Percentiles rank a stretch among this genome's conserved stretches.
phyloP scores from a whole-genome alignment of 2,888 invertebrate genomes.

The Calameuta filiformis region DNA sequence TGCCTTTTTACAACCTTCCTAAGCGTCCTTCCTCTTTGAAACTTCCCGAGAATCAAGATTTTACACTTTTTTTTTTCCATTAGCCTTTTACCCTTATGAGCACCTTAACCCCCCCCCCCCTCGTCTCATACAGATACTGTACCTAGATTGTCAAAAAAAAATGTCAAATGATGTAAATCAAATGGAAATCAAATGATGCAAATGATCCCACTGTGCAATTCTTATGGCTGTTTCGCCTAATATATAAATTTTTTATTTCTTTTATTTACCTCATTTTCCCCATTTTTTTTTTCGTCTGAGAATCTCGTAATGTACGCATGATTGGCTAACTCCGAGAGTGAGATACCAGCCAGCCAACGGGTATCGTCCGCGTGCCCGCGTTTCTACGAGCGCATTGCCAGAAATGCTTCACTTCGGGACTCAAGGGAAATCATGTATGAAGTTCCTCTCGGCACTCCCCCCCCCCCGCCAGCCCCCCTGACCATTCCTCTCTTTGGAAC shows the following conservation, averaged over 20 bases:
- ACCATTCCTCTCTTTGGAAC: conserved; percentile 16
- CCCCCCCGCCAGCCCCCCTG: conserved; percentile 4
- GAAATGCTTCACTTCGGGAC: conserved; percentile 62
- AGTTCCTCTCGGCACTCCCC: conserved; percentile 53
- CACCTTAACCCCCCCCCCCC: not conserved
- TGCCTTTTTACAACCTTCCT: not conserved
- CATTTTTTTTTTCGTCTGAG: conserved; percentile 46
- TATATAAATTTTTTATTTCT: not conserved
- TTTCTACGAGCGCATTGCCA: conserved; percentile 55
- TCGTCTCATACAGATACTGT: not conserved
- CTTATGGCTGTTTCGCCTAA: not conserved
- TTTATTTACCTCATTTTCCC: conserved; percentile 15
- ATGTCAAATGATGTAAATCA: not conserved
- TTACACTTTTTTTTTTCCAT: not conserved
- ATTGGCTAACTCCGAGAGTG: conserved; percentile 57
- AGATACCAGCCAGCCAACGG: conserved; percentile 33
- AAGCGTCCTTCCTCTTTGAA: not conserved
- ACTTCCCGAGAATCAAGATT: not conserved
- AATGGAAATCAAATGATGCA: not conserved
- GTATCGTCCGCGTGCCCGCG: conserved; percentile 30
- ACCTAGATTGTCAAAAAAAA: not conserved
- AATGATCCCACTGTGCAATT: not conserved
- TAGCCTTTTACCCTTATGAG: not conserved
- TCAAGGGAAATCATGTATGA: conserved; percentile 65
- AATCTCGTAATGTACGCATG: conserved; percentile 61